phyloP scores from a whole-genome alignment of 2,888 invertebrate genomes.

The Ochropleura plecta region DNA sequence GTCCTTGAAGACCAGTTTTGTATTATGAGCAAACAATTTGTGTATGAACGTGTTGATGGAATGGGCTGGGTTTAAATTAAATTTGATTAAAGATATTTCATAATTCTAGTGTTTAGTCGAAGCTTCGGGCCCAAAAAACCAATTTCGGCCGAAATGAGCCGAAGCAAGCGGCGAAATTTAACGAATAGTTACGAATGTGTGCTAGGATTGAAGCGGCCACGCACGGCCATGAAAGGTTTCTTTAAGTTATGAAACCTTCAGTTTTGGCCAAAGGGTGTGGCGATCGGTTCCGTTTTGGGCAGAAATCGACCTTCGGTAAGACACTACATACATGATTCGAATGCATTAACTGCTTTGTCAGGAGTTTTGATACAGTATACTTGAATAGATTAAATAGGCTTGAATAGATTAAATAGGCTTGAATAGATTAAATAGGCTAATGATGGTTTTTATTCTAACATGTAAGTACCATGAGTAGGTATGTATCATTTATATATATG shows the following conservation, averaged over 20 bases:
- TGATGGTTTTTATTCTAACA: not conserved
- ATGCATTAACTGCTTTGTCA: not conserved
- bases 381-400: not conserved
- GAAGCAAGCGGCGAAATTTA: too few relatives aligned
- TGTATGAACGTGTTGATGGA: conserved; percentile 31
- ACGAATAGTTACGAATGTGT: too few relatives aligned
- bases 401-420: too few relatives aligned
- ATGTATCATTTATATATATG: not conserved
- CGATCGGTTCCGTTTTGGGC: not conserved
- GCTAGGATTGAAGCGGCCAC: too few relatives aligned
- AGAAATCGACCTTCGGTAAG: not conserved
- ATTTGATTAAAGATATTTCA: conserved; percentile 16
- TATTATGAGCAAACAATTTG: conserved; percentile 27
- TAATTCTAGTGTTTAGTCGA: not conserved
- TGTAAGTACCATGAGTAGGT: not conserved
- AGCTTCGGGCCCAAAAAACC: not conserved
- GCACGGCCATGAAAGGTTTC: not conserved
- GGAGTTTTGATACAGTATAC: not conserved
- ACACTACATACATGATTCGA: not conserved
- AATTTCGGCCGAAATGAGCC: too few relatives aligned
- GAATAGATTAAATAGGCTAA: not conserved
- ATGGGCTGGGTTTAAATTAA: conserved; percentile 6
- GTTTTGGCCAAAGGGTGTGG: not conserved
- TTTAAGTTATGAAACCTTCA: not conserved
- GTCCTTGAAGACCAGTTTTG: conserved; percentile 20